Evolutionary conservation across 35 echinoderm and acorn worm species (phyloP).

Genomic region (Apostichopus parvimensis): DNA sequence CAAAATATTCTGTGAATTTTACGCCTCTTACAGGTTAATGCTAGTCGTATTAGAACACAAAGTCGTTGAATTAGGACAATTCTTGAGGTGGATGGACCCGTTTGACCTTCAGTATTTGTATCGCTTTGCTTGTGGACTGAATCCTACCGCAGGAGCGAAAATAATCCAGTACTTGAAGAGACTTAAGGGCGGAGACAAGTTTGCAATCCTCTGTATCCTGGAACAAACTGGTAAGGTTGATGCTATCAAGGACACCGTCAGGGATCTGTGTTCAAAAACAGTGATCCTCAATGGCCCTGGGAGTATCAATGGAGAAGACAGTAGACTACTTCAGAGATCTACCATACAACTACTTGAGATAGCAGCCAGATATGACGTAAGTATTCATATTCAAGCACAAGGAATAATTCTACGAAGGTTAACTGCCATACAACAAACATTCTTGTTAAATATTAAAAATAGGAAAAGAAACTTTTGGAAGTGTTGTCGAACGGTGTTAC

Average conservation of each 20-base stretch:
- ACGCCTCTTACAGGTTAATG: not conserved
- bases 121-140: not conserved
- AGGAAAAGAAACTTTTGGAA: too few relatives aligned
- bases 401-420: too few relatives aligned
- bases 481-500: too few relatives aligned
- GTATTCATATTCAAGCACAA: not conserved
- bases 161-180: not conserved
- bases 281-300: too few relatives aligned
- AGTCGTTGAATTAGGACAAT: not conserved
- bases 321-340: not conserved
- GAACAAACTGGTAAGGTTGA: not conserved
- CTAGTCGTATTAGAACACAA: not conserved
- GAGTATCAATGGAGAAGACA: not conserved
- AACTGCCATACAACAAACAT: too few relatives aligned
- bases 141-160: not conserved
- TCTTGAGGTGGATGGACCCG: not conserved
- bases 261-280: not conserved
- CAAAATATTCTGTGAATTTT: not conserved
- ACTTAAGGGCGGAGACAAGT: not conserved
- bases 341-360: not conserved
- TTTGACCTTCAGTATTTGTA: not conserved
- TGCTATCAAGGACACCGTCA: not conserved
- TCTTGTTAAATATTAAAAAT: too few relatives aligned
- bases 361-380: not conserved
- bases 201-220: not conserved